Evolutionary conservation across 2,113 vertebrate genomes (phyloP).

Genomic region (Clarias magur): DNA sequence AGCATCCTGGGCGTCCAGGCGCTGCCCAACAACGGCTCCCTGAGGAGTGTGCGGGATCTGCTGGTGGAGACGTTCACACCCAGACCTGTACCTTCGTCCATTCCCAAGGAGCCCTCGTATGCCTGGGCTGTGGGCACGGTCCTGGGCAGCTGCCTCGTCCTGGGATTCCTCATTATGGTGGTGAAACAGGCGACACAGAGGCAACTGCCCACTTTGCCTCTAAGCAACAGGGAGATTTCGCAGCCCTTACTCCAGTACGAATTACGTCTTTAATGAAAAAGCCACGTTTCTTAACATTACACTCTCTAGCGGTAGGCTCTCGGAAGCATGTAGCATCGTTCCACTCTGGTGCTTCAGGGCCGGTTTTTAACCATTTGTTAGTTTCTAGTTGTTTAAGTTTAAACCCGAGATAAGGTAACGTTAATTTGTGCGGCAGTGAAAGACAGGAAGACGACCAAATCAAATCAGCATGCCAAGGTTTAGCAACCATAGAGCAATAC

Average conservation of each 20-base stretch:
- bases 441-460: background rate
- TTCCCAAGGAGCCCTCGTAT: conserved; percentile 62
- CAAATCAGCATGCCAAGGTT: conserved; percentile 27
- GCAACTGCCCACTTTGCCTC: conserved; percentile 72
- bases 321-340: conserved; percentile 41
- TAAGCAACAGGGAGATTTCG: conserved; percentile 78
- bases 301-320: conserved; percentile 34
- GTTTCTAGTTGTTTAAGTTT: conserved; percentile 1
- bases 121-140: conserved; percentile 75
- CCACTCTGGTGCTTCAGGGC: conserved; percentile 42
- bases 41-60: conserved; percentile 76
- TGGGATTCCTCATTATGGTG: conserved; percentile 80
- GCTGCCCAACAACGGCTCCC: conserved; percentile 85
- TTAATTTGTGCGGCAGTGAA: background rate
- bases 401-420: conserved; percentile 2
- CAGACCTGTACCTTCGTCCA: conserved; percentile 35
- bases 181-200: conserved; percentile 77
- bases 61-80: conserved; percentile 63
- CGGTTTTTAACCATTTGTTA: background rate
- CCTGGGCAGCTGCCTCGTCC: conserved; percentile 78
- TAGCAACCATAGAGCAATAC: conserved; percentile 46
- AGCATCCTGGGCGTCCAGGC: conserved; percentile 78
- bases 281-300: conserved; percentile 14
- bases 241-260: conserved; percentile 83
- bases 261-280: conserved; percentile 62